phyloP scores from a whole-genome alignment of 92 coral and sea anemone genomes.

The Porites lobata region DNA sequence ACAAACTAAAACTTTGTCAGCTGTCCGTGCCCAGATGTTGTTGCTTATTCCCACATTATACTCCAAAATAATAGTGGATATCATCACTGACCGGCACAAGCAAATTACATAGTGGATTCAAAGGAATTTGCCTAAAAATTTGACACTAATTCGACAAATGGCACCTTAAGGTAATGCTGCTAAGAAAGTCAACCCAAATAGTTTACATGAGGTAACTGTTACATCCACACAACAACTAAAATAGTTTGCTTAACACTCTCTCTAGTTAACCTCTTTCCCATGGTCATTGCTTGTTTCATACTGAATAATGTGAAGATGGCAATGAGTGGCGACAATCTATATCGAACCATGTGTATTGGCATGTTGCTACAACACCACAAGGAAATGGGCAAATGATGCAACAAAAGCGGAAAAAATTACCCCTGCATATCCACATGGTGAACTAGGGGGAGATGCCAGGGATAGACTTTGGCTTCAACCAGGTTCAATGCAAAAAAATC shows the following conservation, averaged over 20 bases:
- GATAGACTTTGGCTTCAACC: too few species aligned
- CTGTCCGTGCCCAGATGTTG: too few species aligned
- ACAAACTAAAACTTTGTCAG: too few species aligned
- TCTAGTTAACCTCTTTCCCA: background rate
- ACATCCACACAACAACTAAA: background rate
- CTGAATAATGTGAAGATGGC: slow-evolving; percentile 42
- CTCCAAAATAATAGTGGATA: too few species aligned
- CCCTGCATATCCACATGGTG: slow-evolving; percentile 39
- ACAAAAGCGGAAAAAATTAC: slow-evolving; percentile 64
- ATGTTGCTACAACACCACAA: slow-evolving; percentile 69
- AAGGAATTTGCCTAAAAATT: slow-evolving; percentile 34
- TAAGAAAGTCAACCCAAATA: background rate
- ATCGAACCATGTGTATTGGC: slow-evolving; percentile 65
- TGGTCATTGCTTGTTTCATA: slow-evolving; percentile 29
- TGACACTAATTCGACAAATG: slow-evolving; percentile 54
- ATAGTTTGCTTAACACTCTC: background rate
- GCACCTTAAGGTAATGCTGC: slow-evolving; percentile 14
- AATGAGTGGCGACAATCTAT: slow-evolving; percentile 60
- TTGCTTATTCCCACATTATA: too few species aligned
- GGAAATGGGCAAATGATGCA: slow-evolving; percentile 55
- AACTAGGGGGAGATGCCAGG: too few species aligned
- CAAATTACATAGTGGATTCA: slow-evolving; percentile 31
- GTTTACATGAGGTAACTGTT: background rate
- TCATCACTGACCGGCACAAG: slow-evolving; percentile 54
- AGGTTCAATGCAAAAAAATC: too few species aligned